Evolutionary conservation across 2,113 vertebrate genomes (phyloP), one percentile per base, ranked within the genome.

Genomic region (Pantherophis guttatus): DNA sequence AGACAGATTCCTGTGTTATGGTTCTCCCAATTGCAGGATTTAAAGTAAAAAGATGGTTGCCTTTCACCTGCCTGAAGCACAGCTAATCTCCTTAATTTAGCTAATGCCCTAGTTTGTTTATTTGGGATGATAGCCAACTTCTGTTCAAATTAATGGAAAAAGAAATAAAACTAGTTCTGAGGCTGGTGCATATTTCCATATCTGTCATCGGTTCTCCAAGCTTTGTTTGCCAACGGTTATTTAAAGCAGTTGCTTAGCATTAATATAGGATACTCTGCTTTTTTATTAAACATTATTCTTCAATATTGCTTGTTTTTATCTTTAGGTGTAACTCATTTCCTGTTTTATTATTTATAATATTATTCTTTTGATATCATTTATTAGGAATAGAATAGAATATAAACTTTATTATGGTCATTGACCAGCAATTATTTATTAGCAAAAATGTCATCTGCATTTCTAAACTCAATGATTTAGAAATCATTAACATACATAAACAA

Each of bases 341-440:
- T 92, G 88, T 59, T 15, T 21, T 50, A 50, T 85, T 90, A 87
- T 94, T 92, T 92, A 21, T 26, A 92, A 90, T 52, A 3, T 93
- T 81, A 87, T 59, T 88, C 88, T 94, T 95, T 88, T 86, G 92
- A 90, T 81, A 57, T 8, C 62, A 58, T 70, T 91, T 95, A 8
- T 90, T 65, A 93, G 62, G 91, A 65, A 94, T 48, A 48, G 44
- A 48, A 48, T 48, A 48, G 44, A 48, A 48, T 48, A 48, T 48
- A 48, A 48, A 48, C 44, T 48, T 48, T 48, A 48, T 48, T 48
- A 48, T 48, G 44, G 44, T 48, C 44, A 48, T 48, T 0, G 44
- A 48, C 44, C 44, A 48, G 44, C 44, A 48, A 57, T 9, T 62
- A 58, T 70, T 91, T 95, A 8, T 90, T 65, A 93, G 62, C 89